Percentiles rank a stretch among this genome's conserved stretches.
Conservation (phyloP, 2,113 vertebrate genomes). For the Lagopus muta region DNA sequence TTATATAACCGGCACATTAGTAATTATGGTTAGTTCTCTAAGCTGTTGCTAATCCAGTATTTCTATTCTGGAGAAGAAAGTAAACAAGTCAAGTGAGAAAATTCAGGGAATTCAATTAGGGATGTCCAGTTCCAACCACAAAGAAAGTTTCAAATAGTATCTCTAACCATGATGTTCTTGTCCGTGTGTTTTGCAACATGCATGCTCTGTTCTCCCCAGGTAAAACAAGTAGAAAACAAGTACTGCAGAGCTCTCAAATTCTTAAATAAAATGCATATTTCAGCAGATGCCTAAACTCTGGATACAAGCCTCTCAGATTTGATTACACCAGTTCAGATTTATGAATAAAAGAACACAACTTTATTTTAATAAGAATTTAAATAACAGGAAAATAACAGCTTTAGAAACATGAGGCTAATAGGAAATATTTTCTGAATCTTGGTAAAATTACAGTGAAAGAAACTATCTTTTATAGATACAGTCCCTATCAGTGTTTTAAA, state of each 20-base stretch:
- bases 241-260: not conserved
- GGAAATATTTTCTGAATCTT: not conserved
- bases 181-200: not conserved
- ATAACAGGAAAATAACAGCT: accelerated
- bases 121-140: not conserved
- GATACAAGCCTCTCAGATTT: not conserved
- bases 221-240: not conserved
- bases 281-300: not conserved
- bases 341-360: not conserved
- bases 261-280: not conserved
- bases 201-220: not conserved
- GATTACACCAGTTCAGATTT: not conserved
- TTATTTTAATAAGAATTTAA: not conserved
- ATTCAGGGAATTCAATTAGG: not conserved
- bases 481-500: not conserved
- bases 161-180: not conserved
- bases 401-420: not conserved
- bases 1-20: not conserved
- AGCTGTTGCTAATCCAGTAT: not conserved
- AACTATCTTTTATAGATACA: not conserved
- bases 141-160: not conserved
- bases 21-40: not conserved
- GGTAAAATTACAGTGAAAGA: not conserved
- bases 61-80: not conserved
- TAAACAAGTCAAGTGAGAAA: not conserved